Base-by-base conservation (phyloP, 30 jellyfish, hydroid and myxozoan species). In the Sanderia malayensis region DNA sequence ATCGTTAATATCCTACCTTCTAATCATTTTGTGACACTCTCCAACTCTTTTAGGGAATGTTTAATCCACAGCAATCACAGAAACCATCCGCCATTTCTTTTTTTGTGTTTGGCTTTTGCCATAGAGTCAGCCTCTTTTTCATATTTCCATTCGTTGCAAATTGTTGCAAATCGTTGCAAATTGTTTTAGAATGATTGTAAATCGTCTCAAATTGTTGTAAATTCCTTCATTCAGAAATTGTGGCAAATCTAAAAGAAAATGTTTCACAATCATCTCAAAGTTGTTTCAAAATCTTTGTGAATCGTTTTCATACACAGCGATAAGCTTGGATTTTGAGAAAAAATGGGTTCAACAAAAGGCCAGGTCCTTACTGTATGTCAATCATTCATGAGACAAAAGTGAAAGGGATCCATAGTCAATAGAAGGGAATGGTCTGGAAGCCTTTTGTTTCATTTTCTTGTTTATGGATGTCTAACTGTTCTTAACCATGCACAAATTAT, bases 61-160 rank as follows among this genome's bases (percentile, higher is more conserved):
- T 6, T 41, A 15, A 41, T 6, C 55, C 55, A 41, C 55, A 41
- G 55, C 55, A 15, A 41, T 41, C 55, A 41, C 55, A 41, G 55
- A 41, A 41, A 41, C 55, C 55, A 15, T 41, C 55, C 55, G 55
- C 55, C 55, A 41, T 41, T 41, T 41, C 55, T 41, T 41, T 41
- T 41, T 15, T 41, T 8, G 8, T 8, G 8, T 41, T 41, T 41
- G 55, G 55, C 15, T 41, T 41, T 41, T 41, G 55, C 55, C 55
- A 41, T 41, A 41, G 55, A 41, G 55, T 41, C 55, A 41, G 55
- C 55, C 55, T 41, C 55, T 41, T 41, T 41, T 41, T 41, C 55
- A 41, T 41, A 41, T 41, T 41, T 41, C 55, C 15, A 41, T 41
- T 41, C 55, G 8, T 41, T 41, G 55, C 55, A 41, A 41, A 41